phyloP scores from a whole-genome alignment of 2,113 vertebrate genomes.

The Microtus ochrogaster region DNA sequence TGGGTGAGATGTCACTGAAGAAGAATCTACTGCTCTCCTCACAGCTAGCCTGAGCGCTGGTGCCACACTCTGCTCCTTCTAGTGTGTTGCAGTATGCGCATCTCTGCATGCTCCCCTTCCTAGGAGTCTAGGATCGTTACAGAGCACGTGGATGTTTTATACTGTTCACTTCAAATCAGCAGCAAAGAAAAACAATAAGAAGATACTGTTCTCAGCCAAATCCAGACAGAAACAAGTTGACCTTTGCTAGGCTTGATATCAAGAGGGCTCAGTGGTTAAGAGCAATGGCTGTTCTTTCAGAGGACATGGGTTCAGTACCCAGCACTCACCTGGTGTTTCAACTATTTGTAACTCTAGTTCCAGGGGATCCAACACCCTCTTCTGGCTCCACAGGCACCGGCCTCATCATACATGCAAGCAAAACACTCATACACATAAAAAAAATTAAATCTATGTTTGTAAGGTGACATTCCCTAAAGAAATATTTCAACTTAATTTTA shows the following conservation, averaged over 20 bases:
- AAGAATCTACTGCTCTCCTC: background rate
- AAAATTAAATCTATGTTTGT: background rate
- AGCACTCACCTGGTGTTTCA: background rate
- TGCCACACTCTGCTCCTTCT: background rate
- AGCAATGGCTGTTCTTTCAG: background rate
- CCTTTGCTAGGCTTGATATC: background rate
- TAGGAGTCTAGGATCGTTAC: background rate
- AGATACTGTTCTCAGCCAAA: background rate
- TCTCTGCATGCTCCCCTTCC: background rate
- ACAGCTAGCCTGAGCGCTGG: background rate
- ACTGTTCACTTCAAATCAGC: background rate
- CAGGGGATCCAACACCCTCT: background rate
- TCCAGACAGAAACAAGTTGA: background rate
- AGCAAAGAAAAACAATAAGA: constrained; percentile 42
- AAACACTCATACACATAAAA: background rate
- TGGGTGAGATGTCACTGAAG: background rate
- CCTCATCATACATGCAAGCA: background rate
- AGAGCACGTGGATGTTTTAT: background rate
- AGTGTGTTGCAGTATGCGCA: background rate
- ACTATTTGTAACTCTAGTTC: background rate
- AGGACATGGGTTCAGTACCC: too few relatives aligned
- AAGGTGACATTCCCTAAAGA: constrained; percentile 24
- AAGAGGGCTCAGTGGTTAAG: background rate
- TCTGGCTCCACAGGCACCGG: background rate
- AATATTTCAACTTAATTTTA: constrained; percentile 33